A percentile compares a stretch with the other conserved stretches of the same genome.
Conservation (phyloP, 1,140 invertebrate species). For the Cydia amplana region DNA sequence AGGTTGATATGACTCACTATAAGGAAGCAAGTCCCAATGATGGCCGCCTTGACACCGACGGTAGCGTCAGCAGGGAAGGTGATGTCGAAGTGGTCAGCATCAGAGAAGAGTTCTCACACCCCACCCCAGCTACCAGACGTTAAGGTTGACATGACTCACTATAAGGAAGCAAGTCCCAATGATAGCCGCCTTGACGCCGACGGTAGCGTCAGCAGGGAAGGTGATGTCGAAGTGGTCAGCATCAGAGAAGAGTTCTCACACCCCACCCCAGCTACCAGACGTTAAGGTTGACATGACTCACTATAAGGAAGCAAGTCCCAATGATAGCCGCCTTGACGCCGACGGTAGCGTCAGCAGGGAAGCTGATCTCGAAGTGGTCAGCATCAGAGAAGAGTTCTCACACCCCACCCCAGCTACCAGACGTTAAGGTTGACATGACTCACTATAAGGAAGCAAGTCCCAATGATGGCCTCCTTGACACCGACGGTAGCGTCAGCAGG, state of each 20-base stretch:
- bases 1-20: too few species aligned
- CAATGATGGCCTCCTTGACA: too few species aligned
- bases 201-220: constrained; percentile 52
- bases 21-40: too few species aligned
- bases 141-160: constrained; percentile 44
- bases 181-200: constrained; percentile 54
- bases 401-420: constrained; percentile 40
- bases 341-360: constrained; percentile 52
- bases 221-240: constrained; percentile 46
- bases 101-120: too few species aligned
- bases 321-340: constrained; percentile 56
- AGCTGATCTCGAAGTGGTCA: constrained; percentile 48
- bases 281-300: constrained; percentile 39
- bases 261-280: constrained; percentile 42
- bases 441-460: too few species aligned
- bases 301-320: constrained; percentile 59
- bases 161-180: constrained; percentile 60
- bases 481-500: too few species aligned
- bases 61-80: too few species aligned
- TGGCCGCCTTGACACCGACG: too few species aligned
- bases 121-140: constrained; percentile 41
- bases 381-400: constrained; percentile 40
- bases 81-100: too few species aligned
- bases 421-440: not conserved
- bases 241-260: constrained; percentile 38